phyloP scores from a whole-genome alignment of 1,140 invertebrate genomes.

The Sycobia sp. region DNA sequence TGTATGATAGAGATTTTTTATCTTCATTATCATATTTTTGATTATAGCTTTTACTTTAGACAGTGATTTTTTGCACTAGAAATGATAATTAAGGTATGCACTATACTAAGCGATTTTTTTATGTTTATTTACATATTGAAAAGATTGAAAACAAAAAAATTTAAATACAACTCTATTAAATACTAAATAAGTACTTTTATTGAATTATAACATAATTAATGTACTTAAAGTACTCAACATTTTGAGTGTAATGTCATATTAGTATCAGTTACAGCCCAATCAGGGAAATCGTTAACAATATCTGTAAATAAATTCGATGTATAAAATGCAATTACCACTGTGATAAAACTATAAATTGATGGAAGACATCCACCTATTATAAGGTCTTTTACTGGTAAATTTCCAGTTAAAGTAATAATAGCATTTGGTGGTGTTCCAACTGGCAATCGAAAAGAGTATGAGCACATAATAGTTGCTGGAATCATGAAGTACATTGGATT shows the following conservation, averaged over 20 bases:
- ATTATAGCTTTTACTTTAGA: background rate
- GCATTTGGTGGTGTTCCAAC: conserved; percentile 88
- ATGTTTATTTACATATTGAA: too few relatives aligned
- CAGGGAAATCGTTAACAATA: conserved; percentile 60
- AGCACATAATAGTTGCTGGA: conserved; percentile 79
- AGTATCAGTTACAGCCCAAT: conserved; percentile 47
- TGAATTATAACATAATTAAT: background rate
- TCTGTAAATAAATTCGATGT: conserved; percentile 59
- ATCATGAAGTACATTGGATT: conserved; percentile 89
- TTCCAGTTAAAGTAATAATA: conserved; percentile 77
- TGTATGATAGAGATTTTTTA: conserved; percentile 21
- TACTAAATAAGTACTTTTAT: background rate
- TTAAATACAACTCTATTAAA: too few relatives aligned
- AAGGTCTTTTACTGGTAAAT: conserved; percentile 74
- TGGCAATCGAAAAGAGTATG: conserved; percentile 76
- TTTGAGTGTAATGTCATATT: background rate
- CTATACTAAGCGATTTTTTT: conserved; percentile 21
- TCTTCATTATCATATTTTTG: conserved; percentile 11
- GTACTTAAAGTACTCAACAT: background rate
- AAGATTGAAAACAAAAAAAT: too few relatives aligned
- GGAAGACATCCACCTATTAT: conserved; percentile 59
- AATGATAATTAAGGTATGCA: conserved; percentile 7
- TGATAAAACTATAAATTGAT: conserved; percentile 48
- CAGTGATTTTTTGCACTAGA: conserved; percentile 2
- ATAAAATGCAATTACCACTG: conserved; percentile 51